Evolutionary conservation across 2,113 vertebrate genomes (phyloP), one percentile per base, ranked within the genome.

Genomic region (Ornithorhynchus anatinus): DNA sequence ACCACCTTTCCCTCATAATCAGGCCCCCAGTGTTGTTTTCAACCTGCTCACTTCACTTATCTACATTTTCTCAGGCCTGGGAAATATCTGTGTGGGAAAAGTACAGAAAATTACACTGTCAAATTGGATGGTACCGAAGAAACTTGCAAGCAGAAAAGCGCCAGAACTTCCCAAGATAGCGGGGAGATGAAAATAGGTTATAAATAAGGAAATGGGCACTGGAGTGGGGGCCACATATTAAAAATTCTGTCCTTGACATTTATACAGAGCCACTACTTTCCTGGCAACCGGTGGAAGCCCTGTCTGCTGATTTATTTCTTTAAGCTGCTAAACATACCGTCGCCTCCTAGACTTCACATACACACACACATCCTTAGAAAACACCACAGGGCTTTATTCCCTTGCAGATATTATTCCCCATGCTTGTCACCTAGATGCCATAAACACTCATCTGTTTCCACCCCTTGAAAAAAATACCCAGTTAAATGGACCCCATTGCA

Each of bases 81-180:
- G 67, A 72, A 61, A 27, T 61, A 64, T 48, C 60, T 78, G 27
- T 50, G 44, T 75, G 36, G 32, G 9, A 52, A 71, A n/a, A n/a
- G 11, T 62, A 51, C 1, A 56, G 64, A 79, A 84, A 87, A 79
- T 76, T 75, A 79, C 8, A 3, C 62, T 82, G 62, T 84, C 75
- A 77, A 37, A 56, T 57, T 47, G 33, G 25, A 29, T 38, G 27
- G 17, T 31, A 32, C 12, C 7, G 73, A 65, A 50, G 59, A 72
- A 82, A 69, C 1, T 77, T 40, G 66, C 19, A 59, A 59, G 27
- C 59, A 75, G 69, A 67, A 10, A 40, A 80, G 70, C 44, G 67
- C 39, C 13, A 4, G 1, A 29, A 37, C 20, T 43, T 54, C 72
- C 69, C 37, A 44, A 72, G 84, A 73, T 6, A 73, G 38, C 25